phyloP scores from a whole-genome alignment of 2,888 invertebrate genomes.

The Tenthredo livida region DNA sequence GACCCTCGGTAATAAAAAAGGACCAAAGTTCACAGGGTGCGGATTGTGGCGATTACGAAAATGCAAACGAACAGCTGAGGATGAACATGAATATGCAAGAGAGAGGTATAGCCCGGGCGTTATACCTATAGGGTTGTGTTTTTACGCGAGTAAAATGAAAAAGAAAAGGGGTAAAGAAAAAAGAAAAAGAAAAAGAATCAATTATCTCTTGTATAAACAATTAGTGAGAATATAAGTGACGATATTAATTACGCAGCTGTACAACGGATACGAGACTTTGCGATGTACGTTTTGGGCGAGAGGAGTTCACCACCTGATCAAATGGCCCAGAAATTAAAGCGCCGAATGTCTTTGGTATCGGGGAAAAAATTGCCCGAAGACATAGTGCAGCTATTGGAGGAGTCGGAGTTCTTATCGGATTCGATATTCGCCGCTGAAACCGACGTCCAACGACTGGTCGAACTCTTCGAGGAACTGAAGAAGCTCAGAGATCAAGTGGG shows the following conservation, averaged over 20 bases:
- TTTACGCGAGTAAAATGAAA: not conserved
- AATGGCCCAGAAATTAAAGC: conserved; percentile 59
- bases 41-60: conserved; percentile 64
- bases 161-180: not conserved
- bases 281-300: conserved; percentile 63
- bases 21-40: conserved; percentile 29
- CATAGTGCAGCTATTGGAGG: conserved; percentile 62
- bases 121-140: not conserved
- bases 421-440: conserved; percentile 66
- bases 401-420: conserved; percentile 64
- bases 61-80: conserved; percentile 66
- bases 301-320: conserved; percentile 60
- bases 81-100: conserved; percentile 64
- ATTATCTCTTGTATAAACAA: conserved; percentile 43
- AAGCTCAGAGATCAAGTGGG: conserved; percentile 58
- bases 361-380: conserved; percentile 54
- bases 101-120: conserved; percentile 62
- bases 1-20: conserved; percentile 7
- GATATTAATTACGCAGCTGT: conserved; percentile 60
- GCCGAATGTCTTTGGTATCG: conserved; percentile 37
- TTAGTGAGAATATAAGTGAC: not conserved
- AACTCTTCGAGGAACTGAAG: conserved; percentile 56
- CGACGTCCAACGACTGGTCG: conserved; percentile 66
- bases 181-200: conserved; percentile 6
- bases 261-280: conserved; percentile 64